phyloP scores from a whole-genome alignment of 2,888 invertebrate species.

The Drosophila hamatofila region DNA sequence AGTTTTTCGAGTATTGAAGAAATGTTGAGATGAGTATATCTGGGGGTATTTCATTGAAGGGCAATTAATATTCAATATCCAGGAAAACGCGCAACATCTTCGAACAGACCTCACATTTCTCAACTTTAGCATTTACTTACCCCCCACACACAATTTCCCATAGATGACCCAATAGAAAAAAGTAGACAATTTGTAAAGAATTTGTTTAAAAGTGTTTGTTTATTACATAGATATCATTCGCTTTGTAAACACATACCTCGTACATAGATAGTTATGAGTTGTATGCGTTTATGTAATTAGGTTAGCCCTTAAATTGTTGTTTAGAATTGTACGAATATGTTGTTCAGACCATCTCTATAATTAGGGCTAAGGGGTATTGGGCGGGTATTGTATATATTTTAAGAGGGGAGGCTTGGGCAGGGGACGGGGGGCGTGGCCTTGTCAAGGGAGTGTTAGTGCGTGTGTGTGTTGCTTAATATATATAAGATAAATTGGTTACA shows the following conservation, averaged over 20 bases:
- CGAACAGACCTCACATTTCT: too few species aligned
- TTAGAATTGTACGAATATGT: constrained; percentile 37
- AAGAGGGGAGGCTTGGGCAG: not conserved
- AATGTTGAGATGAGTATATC: too few species aligned
- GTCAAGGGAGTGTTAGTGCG: constrained; percentile 22
- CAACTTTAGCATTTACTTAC: constrained; percentile 5
- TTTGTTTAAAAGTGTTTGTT: constrained; percentile 63
- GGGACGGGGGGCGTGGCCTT: constrained; percentile 6
- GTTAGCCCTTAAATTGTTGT: constrained; percentile 22
- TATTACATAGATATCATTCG: constrained; percentile 63
- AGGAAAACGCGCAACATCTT: too few species aligned
- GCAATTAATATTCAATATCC: too few species aligned
- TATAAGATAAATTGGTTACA: constrained; percentile 74
- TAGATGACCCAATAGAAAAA: not conserved
- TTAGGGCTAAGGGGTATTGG: constrained; percentile 41
- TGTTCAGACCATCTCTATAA: constrained; percentile 60
- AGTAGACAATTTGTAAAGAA: not conserved
- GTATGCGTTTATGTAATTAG: constrained; percentile 15
- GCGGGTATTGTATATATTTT: not conserved
- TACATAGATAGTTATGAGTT: constrained; percentile 34
- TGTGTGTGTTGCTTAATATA: constrained; percentile 54
- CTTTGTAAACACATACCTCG: constrained; percentile 54
- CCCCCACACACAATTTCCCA: not conserved
- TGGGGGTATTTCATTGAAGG: too few species aligned
- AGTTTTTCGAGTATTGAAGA: too few species aligned